Evolutionary conservation across 1,140 invertebrate genomes (phyloP), one percentile per base, ranked within the genome.

Genomic region (Drosophila watanabei): DNA sequence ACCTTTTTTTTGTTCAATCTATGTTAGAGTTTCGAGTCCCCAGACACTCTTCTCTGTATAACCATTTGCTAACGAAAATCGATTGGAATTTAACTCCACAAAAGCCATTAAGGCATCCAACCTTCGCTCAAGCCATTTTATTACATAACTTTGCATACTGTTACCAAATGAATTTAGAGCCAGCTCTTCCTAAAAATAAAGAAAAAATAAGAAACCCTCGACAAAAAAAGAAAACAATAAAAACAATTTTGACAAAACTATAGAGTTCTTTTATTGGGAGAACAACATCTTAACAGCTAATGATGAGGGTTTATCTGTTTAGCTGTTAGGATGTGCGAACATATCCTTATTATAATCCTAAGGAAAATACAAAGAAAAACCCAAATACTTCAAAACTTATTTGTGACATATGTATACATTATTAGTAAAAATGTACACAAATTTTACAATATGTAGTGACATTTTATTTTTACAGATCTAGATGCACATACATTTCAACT

Each of bases 111-210:
- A 52, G 69, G 71, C 71, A 32, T 46, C 43, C 32, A 73, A 73
- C 69, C 68, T 73, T 73, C 24, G 71, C 71, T 73, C 71, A 73
- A 73, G 62, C 39, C 63, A 39, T 69, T 71, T 71, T 56, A 73
- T 61, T 73, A 73, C 24, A 52, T 49, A 75, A 75, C 30, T 78
- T 76, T 63, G 52, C 58, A 79, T 64, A 52, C 65, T 79, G 63
- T 59, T 79, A 79, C 58, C 54, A 57, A 81, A 84, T 61, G 84
- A 88, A 89, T 88, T 88, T 88, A 89, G 64, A 75, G 72, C 43
- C 85, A 82, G 73, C 59, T 89, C 85, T 88, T 89, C 69, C 84
- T 89, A 79, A 73, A 69, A 81, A n/a, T n/a, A 69, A 48, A 62
- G 63, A 59, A 43, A 61, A 87, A 83, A 82, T 33, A 81, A 49